These are phyloP conservation scores for Hetaerina americana DNA, from an alignment of 1,140 invertebrate species.

Conservation along the genomic window DNA sequence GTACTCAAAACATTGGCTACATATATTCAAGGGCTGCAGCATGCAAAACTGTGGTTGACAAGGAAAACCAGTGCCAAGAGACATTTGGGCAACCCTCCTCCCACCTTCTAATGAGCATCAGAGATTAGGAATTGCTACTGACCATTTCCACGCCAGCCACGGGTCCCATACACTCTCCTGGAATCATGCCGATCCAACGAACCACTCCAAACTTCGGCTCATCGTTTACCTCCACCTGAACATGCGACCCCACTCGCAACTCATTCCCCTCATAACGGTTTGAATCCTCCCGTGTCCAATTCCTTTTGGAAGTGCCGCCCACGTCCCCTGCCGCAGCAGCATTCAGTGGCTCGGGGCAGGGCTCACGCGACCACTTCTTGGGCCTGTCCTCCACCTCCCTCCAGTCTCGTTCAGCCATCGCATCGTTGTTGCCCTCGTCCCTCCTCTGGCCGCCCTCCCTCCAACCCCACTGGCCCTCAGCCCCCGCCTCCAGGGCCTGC, in stretches of 20 bases:
- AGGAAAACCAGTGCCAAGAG: background rate
- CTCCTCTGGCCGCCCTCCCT: background rate
- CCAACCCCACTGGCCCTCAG: background rate
- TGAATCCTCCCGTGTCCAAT: too few species aligned
- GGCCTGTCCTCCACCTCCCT: background rate
- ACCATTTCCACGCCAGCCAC: conserved; percentile 58
- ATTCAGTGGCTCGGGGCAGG: background rate
- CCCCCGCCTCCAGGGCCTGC: background rate
- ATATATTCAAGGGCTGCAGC: conserved; percentile 9
- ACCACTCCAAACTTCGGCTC: conserved; percentile 32
- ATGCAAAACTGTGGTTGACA: background rate
- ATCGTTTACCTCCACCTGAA: conserved; percentile 48
- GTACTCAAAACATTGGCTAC: conserved; percentile 9
- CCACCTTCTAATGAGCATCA: background rate
- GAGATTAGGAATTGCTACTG: conserved; percentile 16
- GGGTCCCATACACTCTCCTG: conserved; percentile 31
- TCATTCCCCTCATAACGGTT: conserved; percentile 25
- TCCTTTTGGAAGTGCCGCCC: too few species aligned
- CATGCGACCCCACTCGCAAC: conserved; percentile 57
- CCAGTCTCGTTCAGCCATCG: background rate
- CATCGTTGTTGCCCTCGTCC: background rate
- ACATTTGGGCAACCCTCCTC: background rate
- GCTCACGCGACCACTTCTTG: background rate
- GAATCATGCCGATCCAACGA: conserved; percentile 35
- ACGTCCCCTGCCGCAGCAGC: background rate